Base-by-base conservation (phyloP, 53 echinoderm and acorn worm genomes). In the Pentamera pediparva region DNA sequence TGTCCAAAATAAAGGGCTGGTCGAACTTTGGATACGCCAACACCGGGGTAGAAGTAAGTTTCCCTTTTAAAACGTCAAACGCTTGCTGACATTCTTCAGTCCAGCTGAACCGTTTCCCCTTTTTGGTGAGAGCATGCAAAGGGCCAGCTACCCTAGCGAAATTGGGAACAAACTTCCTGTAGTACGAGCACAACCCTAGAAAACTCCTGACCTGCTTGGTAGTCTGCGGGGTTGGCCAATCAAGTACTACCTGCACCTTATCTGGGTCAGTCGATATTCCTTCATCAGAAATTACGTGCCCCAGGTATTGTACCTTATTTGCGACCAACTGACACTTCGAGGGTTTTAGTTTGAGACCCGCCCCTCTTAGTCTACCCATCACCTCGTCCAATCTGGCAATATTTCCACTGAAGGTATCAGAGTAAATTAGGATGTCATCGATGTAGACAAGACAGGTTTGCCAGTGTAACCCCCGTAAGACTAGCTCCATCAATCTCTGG, bases 361-460 rank as follows among this genome's bases (percentile, higher is more conserved):
- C 82, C 6, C 34, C 51, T 53, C 76, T n/a, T 19, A 76, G 19
- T 18, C 64, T 22, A 34, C 13, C 35, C n/a, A 76, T 47, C 4
- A 82, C 82, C 36, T 63, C 47, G 0, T 25, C 29, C 15, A 82
- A 50, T 47, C 54, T 52, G 8, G 15, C 13, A 31, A 75, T 35
- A 12, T 82, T 45, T 27, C 76, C 76, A n/a, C 76, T 56, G 11
- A 82, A 61, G 10, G 27, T 76, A 30, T 54, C 53, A 11, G 25
- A 64, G 67, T 39, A 75, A 22, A 76, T 62, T 17, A 82, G 75
- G 4, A 82, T 62, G 54, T 82, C 82, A 52, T 82, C 76, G 24
- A 82, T 33, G 25, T 82, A 82, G 11, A 82, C 52, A 0, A 82
- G 47, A 32, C 60, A 35, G 4, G 34, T 62, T 12, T 50, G 41